phyloP scores from a whole-genome alignment of 2,888 invertebrate genomes.

The Chaetogeoica ovagalla region DNA sequence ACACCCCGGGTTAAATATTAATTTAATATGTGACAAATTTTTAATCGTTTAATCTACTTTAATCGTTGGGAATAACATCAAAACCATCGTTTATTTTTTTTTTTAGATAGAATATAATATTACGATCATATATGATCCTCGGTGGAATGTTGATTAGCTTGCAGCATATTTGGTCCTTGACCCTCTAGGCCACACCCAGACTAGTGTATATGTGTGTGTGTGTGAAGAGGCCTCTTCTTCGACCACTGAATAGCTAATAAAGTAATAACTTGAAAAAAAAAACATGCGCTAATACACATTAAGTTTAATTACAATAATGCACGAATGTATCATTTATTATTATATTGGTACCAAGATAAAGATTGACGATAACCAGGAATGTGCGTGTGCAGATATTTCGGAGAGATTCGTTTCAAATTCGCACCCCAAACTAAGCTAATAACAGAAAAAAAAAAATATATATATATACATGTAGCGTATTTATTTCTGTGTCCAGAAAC shows the following conservation, averaged over 20 bases:
- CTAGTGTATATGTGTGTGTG: constrained; percentile 7
- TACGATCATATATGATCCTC: constrained; percentile 14
- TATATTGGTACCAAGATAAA: constrained; percentile 4
- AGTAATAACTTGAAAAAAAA: constrained; percentile 1
- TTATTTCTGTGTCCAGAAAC: constrained; percentile 11
- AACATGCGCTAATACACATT: constrained; percentile 23
- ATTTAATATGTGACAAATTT: neutral
- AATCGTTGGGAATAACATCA: neutral
- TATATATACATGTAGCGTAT: neutral
- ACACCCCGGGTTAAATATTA: neutral
- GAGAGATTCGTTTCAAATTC: neutral
- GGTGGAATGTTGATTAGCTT: constrained; percentile 49
- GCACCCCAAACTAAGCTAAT: neutral
- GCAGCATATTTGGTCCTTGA: constrained; percentile 53
- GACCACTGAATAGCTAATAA: constrained; percentile 12
- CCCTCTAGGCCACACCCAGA: constrained; percentile 51
- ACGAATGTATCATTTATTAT: neutral
- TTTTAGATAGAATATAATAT: constrained; percentile 37
- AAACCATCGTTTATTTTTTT: neutral
- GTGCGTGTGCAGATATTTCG: neutral
- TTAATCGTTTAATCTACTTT: neutral
- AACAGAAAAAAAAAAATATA: neutral
- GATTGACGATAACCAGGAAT: neutral
- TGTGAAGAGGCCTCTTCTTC: constrained; percentile 44
- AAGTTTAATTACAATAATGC: constrained; percentile 34